These are phyloP conservation scores for Alentia gelatinosa DNA, from an alignment of 2,888 invertebrate species.

Conservation along the genomic window DNA sequence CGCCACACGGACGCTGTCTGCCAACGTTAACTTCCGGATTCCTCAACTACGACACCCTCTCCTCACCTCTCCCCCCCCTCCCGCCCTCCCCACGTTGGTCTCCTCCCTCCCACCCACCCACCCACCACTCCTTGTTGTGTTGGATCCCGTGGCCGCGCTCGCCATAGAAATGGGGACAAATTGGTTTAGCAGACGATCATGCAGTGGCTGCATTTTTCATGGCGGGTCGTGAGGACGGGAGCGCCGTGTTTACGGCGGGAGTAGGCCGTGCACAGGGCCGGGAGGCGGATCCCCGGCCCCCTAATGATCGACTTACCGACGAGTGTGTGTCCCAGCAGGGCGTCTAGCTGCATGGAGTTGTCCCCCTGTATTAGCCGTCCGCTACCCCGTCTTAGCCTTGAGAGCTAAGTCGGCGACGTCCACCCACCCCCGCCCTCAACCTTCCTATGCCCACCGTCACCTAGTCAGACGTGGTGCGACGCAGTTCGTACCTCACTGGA, in stretches of 20 bases:
- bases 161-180: not conserved
- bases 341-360: too few relatives aligned
- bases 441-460: too few relatives aligned
- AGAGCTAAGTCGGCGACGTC: not conserved
- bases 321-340: not conserved
- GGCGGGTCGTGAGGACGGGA: not conserved
- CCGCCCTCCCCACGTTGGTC: too few relatives aligned
- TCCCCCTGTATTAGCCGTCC: too few relatives aligned
- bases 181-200: not conserved
- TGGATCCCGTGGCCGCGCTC: not conserved
- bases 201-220: not conserved
- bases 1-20: too few relatives aligned
- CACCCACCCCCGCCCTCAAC: too few relatives aligned
- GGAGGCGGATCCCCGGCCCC: not conserved
- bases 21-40: too few relatives aligned
- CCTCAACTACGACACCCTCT: too few relatives aligned
- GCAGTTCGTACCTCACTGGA: too few relatives aligned
- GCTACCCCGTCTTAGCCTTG: not conserved
- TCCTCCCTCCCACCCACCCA: too few relatives aligned
- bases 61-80: too few relatives aligned
- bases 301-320: not conserved
- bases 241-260: not conserved
- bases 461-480: too few relatives aligned
- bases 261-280: not conserved
- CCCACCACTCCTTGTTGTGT: not conserved